These are phyloP conservation scores for Trissonchulus latispiculum DNA, from an alignment of 2,888 invertebrate genomes.

Conservation along the genomic window DNA sequence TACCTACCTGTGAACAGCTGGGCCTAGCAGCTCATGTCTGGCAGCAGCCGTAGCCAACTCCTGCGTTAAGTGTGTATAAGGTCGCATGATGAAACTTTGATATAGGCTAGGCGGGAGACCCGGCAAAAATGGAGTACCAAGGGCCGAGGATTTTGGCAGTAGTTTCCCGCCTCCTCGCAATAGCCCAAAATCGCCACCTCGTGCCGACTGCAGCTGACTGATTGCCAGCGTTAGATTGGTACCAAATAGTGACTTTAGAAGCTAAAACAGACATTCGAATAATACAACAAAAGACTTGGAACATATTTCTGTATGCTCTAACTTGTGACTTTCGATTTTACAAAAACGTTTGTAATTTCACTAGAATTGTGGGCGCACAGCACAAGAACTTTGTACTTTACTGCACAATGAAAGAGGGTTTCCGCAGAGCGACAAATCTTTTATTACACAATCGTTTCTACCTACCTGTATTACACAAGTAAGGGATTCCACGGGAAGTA, in stretches of 20 bases:
- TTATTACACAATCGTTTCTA: background rate
- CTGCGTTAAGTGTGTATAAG: constrained; percentile 47
- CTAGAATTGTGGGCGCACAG: no score
- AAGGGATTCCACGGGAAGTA: constrained; percentile 61
- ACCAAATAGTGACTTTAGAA: constrained; percentile 60
- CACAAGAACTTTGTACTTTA: no score
- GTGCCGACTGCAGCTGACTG: background rate
- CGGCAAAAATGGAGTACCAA: no score
- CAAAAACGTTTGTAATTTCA: no score
- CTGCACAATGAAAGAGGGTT: no score
- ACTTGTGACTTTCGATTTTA: no score
- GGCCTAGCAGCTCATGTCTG: constrained; percentile 15
- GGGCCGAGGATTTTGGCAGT: no score
- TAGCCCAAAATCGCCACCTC: background rate
- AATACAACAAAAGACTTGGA: no score
- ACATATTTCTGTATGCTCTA: no score
- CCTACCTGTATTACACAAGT: constrained; percentile 64
- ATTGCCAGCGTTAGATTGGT: constrained; percentile 55
- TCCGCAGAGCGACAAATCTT: no score
- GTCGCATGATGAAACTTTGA: constrained; percentile 45
- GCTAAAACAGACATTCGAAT: constrained; percentile 40
- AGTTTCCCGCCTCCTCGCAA: no score
- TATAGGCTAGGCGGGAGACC: constrained; percentile 45
- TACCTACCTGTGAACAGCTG: background rate
- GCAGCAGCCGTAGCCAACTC: constrained; percentile 38